phyloP scores from a whole-genome alignment of 2,113 vertebrate species.

The Chlorodrepanis virens region DNA sequence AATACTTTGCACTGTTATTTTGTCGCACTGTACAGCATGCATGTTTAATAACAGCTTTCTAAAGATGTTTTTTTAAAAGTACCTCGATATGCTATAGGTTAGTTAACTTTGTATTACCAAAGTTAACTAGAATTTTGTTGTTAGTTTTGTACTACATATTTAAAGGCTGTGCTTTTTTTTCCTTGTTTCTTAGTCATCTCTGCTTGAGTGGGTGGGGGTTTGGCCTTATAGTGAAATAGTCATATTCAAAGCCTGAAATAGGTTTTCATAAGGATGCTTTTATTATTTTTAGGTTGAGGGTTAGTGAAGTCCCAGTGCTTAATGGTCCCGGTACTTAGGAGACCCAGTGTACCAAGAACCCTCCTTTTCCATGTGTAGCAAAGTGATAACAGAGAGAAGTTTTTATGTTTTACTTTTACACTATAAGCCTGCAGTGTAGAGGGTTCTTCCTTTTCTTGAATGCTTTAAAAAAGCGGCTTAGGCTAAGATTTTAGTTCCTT shows the following conservation, averaged over 20 bases:
- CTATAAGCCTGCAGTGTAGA: neutral
- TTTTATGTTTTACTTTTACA: neutral
- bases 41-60: neutral
- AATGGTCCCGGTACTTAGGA: neutral
- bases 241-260: neutral
- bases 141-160: neutral
- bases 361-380: neutral
- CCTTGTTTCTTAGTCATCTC: neutral
- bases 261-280: neutral
- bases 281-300: neutral
- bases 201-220: accelerated
- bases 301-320: accelerated
- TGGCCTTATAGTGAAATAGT: neutral
- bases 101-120: neutral
- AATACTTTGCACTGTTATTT: neutral
- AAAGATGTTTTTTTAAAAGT: neutral
- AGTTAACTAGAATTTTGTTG: neutral
- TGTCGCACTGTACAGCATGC: neutral
- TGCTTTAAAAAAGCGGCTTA: neutral
- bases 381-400: neutral
- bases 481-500: neutral
- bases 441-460: neutral
- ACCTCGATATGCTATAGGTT: neutral
- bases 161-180: neutral
- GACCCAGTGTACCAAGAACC: neutral